Conservation (phyloP, 2,888 invertebrate genomes). For the Tetrapedia diversipes region DNA sequence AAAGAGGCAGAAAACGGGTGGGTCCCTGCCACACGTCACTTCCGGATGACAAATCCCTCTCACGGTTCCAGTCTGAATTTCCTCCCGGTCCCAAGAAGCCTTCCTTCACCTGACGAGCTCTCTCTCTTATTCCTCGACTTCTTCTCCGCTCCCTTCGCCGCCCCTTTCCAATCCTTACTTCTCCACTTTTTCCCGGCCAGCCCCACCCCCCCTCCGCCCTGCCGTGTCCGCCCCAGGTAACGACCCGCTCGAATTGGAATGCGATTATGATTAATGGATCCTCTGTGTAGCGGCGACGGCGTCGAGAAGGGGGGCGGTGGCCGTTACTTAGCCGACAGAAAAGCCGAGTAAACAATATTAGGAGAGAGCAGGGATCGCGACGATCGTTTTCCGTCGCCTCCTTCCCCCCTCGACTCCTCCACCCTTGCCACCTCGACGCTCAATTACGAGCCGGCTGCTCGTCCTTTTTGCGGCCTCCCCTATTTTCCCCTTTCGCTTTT, state of each 20-base stretch:
- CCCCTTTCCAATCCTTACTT: background rate
- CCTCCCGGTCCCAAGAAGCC: slow-evolving; percentile 18
- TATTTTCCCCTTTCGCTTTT: background rate
- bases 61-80: slow-evolving; percentile 60
- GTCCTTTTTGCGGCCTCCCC: slow-evolving; percentile 16
- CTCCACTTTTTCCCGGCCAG: slow-evolving; percentile 24
- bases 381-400: slow-evolving; percentile 44
- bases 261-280: slow-evolving; percentile 74
- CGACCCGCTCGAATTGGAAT: slow-evolving; percentile 65
- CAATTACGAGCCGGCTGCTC: slow-evolving; percentile 32
- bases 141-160: background rate
- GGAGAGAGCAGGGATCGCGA: slow-evolving; percentile 47
- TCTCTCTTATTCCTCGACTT: slow-evolving; percentile 24
- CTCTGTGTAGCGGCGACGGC: slow-evolving; percentile 48
- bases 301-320: slow-evolving; percentile 26
- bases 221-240: slow-evolving; percentile 32
- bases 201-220: slow-evolving; percentile 17
- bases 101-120: slow-evolving; percentile 17
- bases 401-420: slow-evolving; percentile 13
- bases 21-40: slow-evolving; percentile 68
- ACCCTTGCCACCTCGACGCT: background rate
- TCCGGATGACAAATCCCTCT: slow-evolving; percentile 77
- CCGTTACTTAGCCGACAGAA: slow-evolving; percentile 50
- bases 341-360: slow-evolving; percentile 66
- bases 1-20: slow-evolving; percentile 34